Conservation (phyloP, 2,113 vertebrate genomes). For the Thamnophis sirtalis region DNA sequence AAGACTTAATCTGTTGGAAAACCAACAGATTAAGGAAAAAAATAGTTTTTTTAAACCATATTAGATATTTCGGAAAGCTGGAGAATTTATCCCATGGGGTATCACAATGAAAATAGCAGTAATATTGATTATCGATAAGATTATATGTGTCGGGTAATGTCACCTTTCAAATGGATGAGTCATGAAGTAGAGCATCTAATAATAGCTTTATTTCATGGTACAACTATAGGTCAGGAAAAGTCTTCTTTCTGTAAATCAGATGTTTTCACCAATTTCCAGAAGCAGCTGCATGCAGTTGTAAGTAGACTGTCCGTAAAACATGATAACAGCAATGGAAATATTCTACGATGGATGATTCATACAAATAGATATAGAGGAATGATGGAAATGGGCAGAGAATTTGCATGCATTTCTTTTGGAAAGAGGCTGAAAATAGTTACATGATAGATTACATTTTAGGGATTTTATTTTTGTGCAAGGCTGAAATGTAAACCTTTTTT, state of each 20-base stretch:
- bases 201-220: background rate
- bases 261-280: constrained; percentile 44
- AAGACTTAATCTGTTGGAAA: too few species aligned
- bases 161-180: constrained; percentile 23
- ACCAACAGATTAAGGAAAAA: background rate
- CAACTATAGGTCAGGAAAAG: background rate
- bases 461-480: background rate
- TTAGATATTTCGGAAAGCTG: background rate
- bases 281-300: constrained; percentile 28
- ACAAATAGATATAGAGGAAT: background rate
- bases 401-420: constrained; percentile 16
- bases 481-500: constrained; percentile 47
- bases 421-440: constrained; percentile 41
- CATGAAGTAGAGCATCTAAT: background rate
- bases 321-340: constrained; percentile 33
- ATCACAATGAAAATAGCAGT: background rate
- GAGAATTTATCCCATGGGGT: background rate
- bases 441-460: constrained; percentile 39
- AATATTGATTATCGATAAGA: background rate
- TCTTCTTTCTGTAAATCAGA: background rate
- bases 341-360: constrained; percentile 38
- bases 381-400: constrained; percentile 28
- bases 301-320: constrained; percentile 46
- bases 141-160: constrained; percentile 11
- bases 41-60: background rate